Base-by-base conservation (phyloP, 1,140 invertebrate species). In the Caenorhabditis tropicalis region DNA sequence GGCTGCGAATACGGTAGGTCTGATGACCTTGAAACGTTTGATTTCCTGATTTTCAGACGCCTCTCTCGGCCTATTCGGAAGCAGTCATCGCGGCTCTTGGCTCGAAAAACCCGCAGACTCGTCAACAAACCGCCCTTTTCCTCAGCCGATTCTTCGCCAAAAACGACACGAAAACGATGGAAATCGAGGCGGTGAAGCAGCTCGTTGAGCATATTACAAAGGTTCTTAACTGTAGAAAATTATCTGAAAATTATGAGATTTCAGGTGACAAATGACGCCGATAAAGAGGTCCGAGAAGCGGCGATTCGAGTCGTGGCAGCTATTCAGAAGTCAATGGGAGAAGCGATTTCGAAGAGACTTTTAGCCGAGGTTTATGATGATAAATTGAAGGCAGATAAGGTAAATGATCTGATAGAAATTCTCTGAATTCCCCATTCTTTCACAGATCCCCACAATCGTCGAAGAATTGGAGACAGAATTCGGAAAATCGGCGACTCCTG, bases 341-440 rank as follows among this genome's bases (percentile, higher is more conserved):
- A 81, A 24, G 48, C 2, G 1, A 39, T 58, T 1, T 46, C 79
- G 29, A 81, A 53, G 48, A 2, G 79, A 51, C 15, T 81, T 5
- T 53, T 81, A 7, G 79, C 79, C 1, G 79, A 81, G 7, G 79
- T 81, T 15, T 51, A 51, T 58, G 51, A 81, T 16, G 79, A 81
- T 39, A 81, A 81, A 29, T 24, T 81, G 16, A 81, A 81, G 19
- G 51, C 51, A 19, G 79, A 81, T 33, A 81, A 81, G 33, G 79
- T 81, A 29, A 53, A n/a, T n/a, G n/a, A n/a, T n/a, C n/a, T n/a
- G n/a, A n/a, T n/a, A n/a, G n/a, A n/a, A n/a, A n/a, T n/a, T n/a
- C n/a, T n/a, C n/a, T n/a, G n/a, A n/a, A n/a, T n/a, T n/a, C n/a
- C 24, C 86, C 27, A 86, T 88, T 79, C 82, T 12, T 74, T 74